Base-by-base conservation (phyloP, 2,888 invertebrate species). In the Heliconius aoede region DNA sequence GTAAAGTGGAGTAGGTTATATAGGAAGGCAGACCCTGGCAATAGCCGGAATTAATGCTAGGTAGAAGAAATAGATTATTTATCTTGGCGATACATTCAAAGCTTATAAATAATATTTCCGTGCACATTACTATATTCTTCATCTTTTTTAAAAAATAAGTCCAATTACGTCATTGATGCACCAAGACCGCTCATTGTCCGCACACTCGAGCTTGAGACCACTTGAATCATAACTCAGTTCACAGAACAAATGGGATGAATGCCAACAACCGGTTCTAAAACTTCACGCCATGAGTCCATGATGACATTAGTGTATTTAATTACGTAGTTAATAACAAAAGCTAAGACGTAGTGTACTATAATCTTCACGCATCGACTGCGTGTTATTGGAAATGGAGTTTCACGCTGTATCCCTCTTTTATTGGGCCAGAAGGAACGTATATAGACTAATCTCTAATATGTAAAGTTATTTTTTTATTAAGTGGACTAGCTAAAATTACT, bases 251-350 rank as follows among this genome's bases (percentile, higher is more conserved):
- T 36, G 60, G 72, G 32, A 36, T 32, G 32, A 60, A 36, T 72
- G 58, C 71, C 58, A 36, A 58, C 5, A 72, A 72, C 72, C 72
- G 60, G 72, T 72, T 72, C 26, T 72, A 40, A 60, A 36, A 60
- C 72, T 64, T 32, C n/a, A 64, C 32, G 60, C 60, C 58, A 21
- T 58, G 36, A 64, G n/a, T 36, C 60, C 58, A 21, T 58, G 36
- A 60, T 60, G 72, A 72, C 60, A 72, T 18, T 36, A 46, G 15
- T 24, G 24, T 24, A 36, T 36, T 58, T 60, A 18, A 32, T 71
- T 60, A 32, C 64, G 64, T 24, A 36, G 32, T 64, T 64, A 36
- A 64, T 64, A n/a, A n/a, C n/a, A 21, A 30, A 62, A 32, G 11
- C n/a, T 36, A 32, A 36, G 30, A 32, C 62, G 32, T 32, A 64